Base-by-base conservation (phyloP, 2,113 vertebrate genomes). In the Xerus inauris region DNA sequence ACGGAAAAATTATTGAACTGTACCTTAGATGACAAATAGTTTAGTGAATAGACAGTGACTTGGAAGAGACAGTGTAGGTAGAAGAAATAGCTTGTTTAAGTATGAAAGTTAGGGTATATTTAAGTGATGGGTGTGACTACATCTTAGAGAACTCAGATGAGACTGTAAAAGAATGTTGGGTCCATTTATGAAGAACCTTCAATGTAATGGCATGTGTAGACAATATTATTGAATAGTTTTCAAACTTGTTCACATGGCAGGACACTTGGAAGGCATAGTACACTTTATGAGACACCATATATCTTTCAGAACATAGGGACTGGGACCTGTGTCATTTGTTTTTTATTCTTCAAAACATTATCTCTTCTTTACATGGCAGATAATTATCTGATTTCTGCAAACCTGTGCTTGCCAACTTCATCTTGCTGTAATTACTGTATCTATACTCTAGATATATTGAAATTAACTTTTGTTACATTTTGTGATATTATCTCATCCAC, bases 121-220 rank as follows among this genome's bases (percentile, higher is more conserved):
- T 91, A 85, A 81, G 65, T 91, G 64, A 71, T 11, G 24, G 1
- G 1, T 83, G 40, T 93, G 42, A 16, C 65, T 94, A 0, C 82
- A 47, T 92, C 40, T 91, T 87, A 40, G 49, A 26, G n/a, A 94
- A 77, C 59, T 42, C 76, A 86, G 47, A 71, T 77, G 49, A 94
- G 51, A 69, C 32, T 87, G 38, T 87, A 76, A 93, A 88, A 54
- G 57, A 94, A 30, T 73, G 30, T 86, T 89, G 22, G 45, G 62
- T 92, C 69, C 91, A n/a, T 85, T 89, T 96, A 51, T 92, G 73
- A 92, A 89, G 73, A 22, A 72, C 45, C 20, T 82, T 89, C 47
- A 77, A 76, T 71, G 67, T 76, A 40, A 80, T 90, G 67, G 80
- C 30, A 47, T 73, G 19, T 72, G 92, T 91, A 79, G 71, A 76